Percentiles rank a stretch among this genome's conserved stretches.
Conservation (phyloP, 2,797 vertebrate species). For the Poecile montanus region DNA sequence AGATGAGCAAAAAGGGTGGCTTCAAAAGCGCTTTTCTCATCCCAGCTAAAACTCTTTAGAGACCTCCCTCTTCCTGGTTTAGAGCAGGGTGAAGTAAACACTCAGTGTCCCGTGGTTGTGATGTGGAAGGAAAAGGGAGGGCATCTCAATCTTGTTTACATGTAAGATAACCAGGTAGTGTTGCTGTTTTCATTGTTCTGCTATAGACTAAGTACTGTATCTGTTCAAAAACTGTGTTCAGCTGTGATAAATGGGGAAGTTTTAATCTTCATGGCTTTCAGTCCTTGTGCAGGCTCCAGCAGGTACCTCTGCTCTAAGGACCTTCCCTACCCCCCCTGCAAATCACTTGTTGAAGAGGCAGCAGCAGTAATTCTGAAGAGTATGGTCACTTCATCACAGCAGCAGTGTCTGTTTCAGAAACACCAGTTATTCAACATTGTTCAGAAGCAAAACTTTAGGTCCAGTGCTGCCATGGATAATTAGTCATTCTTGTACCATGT, state of each 20-base stretch:
- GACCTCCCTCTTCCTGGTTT: not conserved
- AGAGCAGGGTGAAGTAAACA: not conserved
- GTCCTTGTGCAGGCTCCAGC: not conserved
- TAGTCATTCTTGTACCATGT: not conserved
- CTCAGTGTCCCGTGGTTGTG: rapidly evolving
- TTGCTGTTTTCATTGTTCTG: not conserved
- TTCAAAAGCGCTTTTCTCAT: not conserved
- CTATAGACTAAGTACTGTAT: not conserved
- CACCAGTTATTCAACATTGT: not conserved
- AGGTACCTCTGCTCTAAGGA: not conserved
- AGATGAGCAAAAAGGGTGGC: not conserved
- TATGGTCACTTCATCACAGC: not conserved
- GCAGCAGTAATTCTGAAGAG: not conserved
- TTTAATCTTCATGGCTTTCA: not conserved
- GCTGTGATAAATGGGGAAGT: not conserved
- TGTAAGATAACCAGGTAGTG: not conserved
- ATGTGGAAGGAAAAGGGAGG: not conserved
- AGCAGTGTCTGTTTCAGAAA: not conserved
- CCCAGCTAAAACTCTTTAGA: not conserved
- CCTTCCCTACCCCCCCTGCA: too few species aligned
- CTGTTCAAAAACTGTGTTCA: not conserved
- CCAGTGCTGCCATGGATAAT: not conserved
- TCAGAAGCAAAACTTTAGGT: not conserved
- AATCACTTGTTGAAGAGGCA: not conserved
- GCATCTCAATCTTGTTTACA: not conserved